Percentiles rank a stretch among this genome's conserved stretches.
These are phyloP conservation scores for Polymixis lichenea DNA, from an alignment of 2,888 invertebrate genomes.

Conservation along the genomic window DNA sequence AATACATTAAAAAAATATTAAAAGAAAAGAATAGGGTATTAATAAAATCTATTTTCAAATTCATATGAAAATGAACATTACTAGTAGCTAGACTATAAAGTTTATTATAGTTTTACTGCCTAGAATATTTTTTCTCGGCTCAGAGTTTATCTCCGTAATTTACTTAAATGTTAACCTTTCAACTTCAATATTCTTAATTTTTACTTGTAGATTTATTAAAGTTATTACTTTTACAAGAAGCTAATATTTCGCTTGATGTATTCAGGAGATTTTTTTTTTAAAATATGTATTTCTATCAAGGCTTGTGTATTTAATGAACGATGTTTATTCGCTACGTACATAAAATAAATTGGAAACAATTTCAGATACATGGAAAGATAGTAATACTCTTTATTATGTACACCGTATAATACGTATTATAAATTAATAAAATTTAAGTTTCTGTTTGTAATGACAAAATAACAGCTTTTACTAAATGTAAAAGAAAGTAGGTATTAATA, in stretches of 20 bases:
- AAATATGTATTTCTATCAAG: not conserved
- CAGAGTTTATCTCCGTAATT: not conserved
- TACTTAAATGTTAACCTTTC: not conserved
- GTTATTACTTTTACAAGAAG: not conserved
- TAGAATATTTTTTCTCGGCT: not conserved
- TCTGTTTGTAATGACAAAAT: too few relatives aligned
- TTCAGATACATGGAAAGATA: not conserved
- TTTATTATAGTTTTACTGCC: not conserved
- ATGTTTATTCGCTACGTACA: conserved; percentile 3
- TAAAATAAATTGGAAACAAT: too few relatives aligned
- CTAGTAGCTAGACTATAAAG: not conserved
- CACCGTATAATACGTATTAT: too few relatives aligned
- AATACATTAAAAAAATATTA: too few relatives aligned
- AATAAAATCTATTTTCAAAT: too few relatives aligned
- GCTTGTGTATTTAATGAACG: not conserved
- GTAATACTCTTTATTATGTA: not conserved
- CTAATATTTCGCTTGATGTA: not conserved
- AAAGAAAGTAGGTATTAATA: too few relatives aligned
- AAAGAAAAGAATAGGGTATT: not conserved
- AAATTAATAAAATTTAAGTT: too few relatives aligned
- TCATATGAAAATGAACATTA: not conserved
- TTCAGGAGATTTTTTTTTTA: not conserved
- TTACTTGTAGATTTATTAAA: conserved; percentile 6
- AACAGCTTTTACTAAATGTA: too few relatives aligned
- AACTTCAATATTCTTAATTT: not conserved